phyloP scores from a whole-genome alignment of 2,888 invertebrate species.

The Troides helena region DNA sequence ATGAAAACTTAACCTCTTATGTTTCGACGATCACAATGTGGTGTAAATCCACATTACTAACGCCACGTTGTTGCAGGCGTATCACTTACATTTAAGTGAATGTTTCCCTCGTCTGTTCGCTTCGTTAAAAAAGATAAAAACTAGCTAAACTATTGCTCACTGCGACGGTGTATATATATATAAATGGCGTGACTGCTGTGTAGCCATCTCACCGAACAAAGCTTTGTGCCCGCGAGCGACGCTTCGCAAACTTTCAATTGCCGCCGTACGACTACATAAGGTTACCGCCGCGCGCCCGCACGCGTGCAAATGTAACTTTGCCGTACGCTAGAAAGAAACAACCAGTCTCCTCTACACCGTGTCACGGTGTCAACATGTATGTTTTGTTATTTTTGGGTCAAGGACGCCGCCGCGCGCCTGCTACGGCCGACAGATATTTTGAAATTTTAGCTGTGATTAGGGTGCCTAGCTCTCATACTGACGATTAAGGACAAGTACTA shows the following conservation, averaged over 20 bases:
- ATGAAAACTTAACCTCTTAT: too few species aligned
- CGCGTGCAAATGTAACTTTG: slow-evolving; percentile 14
- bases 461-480: background rate
- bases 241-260: slow-evolving; percentile 3
- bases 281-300: background rate
- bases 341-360: slow-evolving; percentile 42
- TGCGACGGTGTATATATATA: background rate
- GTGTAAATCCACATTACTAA: too few species aligned
- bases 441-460: slow-evolving; percentile 38
- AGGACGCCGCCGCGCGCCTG: slow-evolving; percentile 53
- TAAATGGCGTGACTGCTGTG: background rate
- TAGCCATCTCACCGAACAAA: background rate
- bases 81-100: too few species aligned
- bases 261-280: slow-evolving; percentile 9
- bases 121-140: too few species aligned
- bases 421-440: slow-evolving; percentile 37
- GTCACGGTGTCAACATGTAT: slow-evolving; percentile 64
- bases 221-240: background rate
- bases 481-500: background rate
- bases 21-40: too few species aligned
- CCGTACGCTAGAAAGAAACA: slow-evolving; percentile 34
- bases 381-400: slow-evolving; percentile 72
- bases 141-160: too few species aligned
- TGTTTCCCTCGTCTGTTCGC: too few species aligned
- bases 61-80: too few species aligned